These are phyloP conservation scores for Xiphydria camelus DNA, from an alignment of 2,888 invertebrate genomes.

Conservation along the genomic window DNA sequence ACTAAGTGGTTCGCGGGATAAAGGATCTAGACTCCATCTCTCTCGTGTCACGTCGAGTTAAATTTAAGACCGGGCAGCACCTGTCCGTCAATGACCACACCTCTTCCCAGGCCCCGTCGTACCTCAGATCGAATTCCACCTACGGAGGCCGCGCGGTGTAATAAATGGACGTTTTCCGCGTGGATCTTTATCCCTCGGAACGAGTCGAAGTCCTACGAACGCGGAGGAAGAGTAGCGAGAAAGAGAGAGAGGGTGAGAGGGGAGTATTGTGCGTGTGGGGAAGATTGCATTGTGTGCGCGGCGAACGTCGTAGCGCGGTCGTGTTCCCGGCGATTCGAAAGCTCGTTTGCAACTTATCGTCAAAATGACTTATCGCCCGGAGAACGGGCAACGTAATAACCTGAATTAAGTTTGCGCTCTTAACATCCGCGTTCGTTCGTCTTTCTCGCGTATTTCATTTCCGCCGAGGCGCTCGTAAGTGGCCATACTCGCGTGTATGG, in stretches of 20 bases:
- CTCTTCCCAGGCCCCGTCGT: slow-evolving; percentile 8
- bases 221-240: too few species aligned
- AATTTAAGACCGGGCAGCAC: slow-evolving; percentile 28
- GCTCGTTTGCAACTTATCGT: slow-evolving; percentile 39
- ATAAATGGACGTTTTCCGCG: not conserved
- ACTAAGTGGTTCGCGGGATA: slow-evolving; percentile 36
- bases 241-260: too few species aligned
- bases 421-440: slow-evolving; percentile 25
- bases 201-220: too few species aligned
- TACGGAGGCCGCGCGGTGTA: not conserved
- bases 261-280: too few species aligned
- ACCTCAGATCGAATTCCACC: not conserved
- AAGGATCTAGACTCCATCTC: slow-evolving; percentile 29
- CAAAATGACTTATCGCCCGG: slow-evolving; percentile 50
- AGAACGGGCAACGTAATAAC: slow-evolving; percentile 35
- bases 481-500: too few species aligned
- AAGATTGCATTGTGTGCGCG: not conserved
- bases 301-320: not conserved
- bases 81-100: slow-evolving; percentile 31
- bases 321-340: not conserved
- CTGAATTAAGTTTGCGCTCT: slow-evolving; percentile 41
- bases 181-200: not conserved
- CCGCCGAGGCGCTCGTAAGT: too few species aligned
- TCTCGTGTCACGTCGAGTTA: slow-evolving; percentile 27
- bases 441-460: slow-evolving; percentile 45